phyloP scores from a whole-genome alignment of 92 coral and sea anemone genomes.

The Epizoanthus ramosus region DNA sequence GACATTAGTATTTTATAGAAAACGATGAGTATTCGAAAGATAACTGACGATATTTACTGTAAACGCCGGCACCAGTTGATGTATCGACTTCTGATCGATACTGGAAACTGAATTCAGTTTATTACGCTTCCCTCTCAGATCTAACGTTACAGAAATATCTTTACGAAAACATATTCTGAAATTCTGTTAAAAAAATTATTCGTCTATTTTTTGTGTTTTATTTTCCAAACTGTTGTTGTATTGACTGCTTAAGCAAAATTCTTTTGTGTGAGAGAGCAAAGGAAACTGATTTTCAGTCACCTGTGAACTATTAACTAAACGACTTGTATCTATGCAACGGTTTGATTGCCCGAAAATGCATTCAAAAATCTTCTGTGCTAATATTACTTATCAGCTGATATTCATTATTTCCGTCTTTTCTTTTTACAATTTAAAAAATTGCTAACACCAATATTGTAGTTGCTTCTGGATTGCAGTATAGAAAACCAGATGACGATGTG shows the following conservation, averaged over 20 bases:
- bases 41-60: slow-evolving; percentile 1
- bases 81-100: not conserved
- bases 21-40: not conserved
- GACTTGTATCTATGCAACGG: slow-evolving; percentile 40
- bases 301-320: not conserved
- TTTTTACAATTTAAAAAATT: no score
- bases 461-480: no score
- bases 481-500: no score
- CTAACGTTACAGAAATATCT: no score
- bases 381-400: not conserved
- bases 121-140: not conserved
- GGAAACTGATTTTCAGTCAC: not conserved
- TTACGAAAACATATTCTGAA: no score
- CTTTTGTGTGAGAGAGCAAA: not conserved
- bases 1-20: slow-evolving; percentile 6
- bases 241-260: not conserved
- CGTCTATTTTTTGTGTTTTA: no score
- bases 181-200: no score
- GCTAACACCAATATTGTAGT: no score
- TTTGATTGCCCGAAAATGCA: slow-evolving; percentile 11
- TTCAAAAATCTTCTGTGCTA: not conserved
- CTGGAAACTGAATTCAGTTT: not conserved
- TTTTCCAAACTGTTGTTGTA: no score
- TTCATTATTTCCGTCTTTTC: no score
- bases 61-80: not conserved